Evolutionary conservation across 2,888 invertebrate genomes (phyloP), one percentile per base, ranked within the genome.

Genomic region (Leptopilina drosophilae): DNA sequence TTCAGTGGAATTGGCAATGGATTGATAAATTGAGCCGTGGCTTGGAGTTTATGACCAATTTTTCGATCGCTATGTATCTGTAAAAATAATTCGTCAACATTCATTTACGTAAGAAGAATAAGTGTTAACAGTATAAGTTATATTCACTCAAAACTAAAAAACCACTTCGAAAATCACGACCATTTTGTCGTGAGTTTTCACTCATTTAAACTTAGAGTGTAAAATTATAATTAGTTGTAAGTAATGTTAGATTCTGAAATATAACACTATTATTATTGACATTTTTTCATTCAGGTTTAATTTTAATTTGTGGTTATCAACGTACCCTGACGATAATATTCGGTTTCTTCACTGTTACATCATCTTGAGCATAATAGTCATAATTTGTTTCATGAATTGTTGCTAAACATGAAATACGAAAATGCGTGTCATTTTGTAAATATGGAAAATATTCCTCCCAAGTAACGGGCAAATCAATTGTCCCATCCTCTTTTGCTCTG

Each of bases 361-460:
- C 97, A 86, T 97, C 97, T 92, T 97, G 96, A 0, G 96, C 97
- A 88, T 95, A 97, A 90, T 96, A 98, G 88, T 98, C 97, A 89
- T 95, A 97, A 79, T 96, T 95, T 0, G 95, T 97, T 79, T 96
- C 96, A 67, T 95, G 94, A 42, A 98, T 96, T 1, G 94, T 94
- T 0, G 96, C 96, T 78, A 97, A 91, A 84, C 96, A 97, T 4
- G 96, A 95, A 76, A 98, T 95, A 88, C 96, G 96, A 91, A 98
- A 97, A 0, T 97, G 95, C 73, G 95, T 95, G 91, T 98, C 97
- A 89, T 97, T 95, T 26, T 96, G 93, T 8, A 98, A 92, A 89
- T 95, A 94, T 82, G 94, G 94, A 67, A 94, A 95, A 89, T 98
- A 98, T 77, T 98, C 97, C 59, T 95, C 94, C 90, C 96, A 97